Base-by-base conservation (phyloP, 2,113 vertebrate species). In the Lucifuga dentata region DNA sequence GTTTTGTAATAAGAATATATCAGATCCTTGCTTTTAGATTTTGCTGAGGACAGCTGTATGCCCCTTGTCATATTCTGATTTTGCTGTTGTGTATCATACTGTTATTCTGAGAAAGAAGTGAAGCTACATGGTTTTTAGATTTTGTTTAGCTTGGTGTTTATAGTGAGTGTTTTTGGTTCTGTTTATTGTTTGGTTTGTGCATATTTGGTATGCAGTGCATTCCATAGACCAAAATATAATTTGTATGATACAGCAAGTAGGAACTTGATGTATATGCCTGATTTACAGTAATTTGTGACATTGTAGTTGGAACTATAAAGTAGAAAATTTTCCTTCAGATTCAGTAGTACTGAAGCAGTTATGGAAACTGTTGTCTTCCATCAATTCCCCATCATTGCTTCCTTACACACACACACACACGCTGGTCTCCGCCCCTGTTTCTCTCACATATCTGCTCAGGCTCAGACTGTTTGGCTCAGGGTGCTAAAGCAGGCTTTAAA, bases 401-500 rank as follows among this genome's bases (percentile, higher is more conserved):
- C 24, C 80, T 64, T 48, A 55, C 67, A 83, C 71, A 71, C 75
- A 73, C 38, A 33, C 63, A 67, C 50, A 46, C 41, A 40, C 69
- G 74, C 81, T 71, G 65, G 68, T 69, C 83, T 77, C 68, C 73
- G 17, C 72, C 71, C 78, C 53, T 15, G 44, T 75, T 68, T 57
- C 71, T 66, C 73, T 78, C 80, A 62, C 52, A 77, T 60, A 85
- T 71, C 61, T 41, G 68, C 78, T 85, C 68, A 52, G 64, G 73
- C 76, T 86, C 85, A 88, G 80, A 87, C 83, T 84, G 72, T 89
- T 86, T 86, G 87, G 83, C 86, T 88, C 74, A 68, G 63, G 64
- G 72, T 72, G 71, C 86, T 83, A 84, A 86, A 87, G 83, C 72
- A 78, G 84, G 83, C 82, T 85, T 89, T 92, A 88, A 90, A 91